Percentiles rank a stretch among this genome's conserved stretches.
phyloP scores from a whole-genome alignment of 2,797 vertebrate species.

The Sebastes cheni region DNA sequence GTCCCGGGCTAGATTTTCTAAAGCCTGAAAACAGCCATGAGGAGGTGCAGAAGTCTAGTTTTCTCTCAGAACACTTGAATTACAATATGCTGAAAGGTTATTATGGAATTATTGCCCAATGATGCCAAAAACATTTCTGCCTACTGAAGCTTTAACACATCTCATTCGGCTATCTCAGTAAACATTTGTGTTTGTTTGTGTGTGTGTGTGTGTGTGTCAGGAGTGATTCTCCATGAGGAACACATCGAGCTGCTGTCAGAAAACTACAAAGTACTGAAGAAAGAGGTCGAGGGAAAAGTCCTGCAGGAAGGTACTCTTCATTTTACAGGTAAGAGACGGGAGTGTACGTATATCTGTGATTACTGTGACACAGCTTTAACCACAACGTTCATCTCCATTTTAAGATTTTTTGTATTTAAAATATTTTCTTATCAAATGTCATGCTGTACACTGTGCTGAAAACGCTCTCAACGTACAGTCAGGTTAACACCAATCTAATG shows the following conservation, averaged over 20 bases:
- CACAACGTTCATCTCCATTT: background rate
- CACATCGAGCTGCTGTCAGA: slow-evolving; percentile 92
- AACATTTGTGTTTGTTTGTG: background rate
- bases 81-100: no score
- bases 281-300: slow-evolving; percentile 85
- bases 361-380: background rate
- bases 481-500: rapidly evolving
- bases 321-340: slow-evolving; percentile 87
- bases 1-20: no score
- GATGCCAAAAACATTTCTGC: no score
- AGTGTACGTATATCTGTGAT: background rate
- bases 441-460: background rate
- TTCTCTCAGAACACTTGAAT: no score
- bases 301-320: slow-evolving; percentile 90
- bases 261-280: slow-evolving; percentile 90
- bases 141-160: no score
- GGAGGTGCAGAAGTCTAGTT: no score
- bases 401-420: no score
- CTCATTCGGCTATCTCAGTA: no score
- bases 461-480: background rate
- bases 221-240: slow-evolving; percentile 90
- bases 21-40: no score
- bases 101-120: no score
- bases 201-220: slow-evolving; percentile 61
- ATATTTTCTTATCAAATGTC: no score